Evolutionary conservation across 2,797 vertebrate species (phyloP), one percentile per base, ranked within the genome.

Genomic region (Helarctos malayanus): DNA sequence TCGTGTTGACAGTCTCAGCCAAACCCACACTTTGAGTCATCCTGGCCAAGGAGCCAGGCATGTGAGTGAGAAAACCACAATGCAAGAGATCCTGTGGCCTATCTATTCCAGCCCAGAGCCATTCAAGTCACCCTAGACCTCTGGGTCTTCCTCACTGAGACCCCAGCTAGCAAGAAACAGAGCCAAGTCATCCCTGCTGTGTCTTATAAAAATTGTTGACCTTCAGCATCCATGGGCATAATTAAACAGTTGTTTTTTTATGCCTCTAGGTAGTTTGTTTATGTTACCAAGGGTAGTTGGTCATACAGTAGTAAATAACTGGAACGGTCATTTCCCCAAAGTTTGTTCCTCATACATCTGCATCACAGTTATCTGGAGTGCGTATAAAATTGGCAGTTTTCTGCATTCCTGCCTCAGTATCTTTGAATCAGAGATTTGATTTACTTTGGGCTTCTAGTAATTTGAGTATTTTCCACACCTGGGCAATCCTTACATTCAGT

Each of bases 381-480:
- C 47, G 27, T 68, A 12, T 27, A 92, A 21, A 88, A 97, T 92
- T 12, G 25, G 6, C 41, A 95, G 25, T 32, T 73, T 89, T 95
- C 84, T 87, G 27, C 45, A 71, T 61, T 63, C 81, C 19, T 2
- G 88, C 54, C 49, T 88, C 78, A 41, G 82, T 41, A 85, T n/a
- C 91, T 81, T 95, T 52, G 25, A 80, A 59, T n/a, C 47, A 91
- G 71, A 9, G 69, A 91, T 80, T 52, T 86, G 45, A 95, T 54
- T 80, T 71, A 56, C 8, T 92, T 65, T 71, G 16, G 27, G 59
- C 29, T 88, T 95, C 54, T n/a, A 91, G 57, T 45, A 82, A 54
- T 88, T 38, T 92, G 25, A 76, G n/a, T 76, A 75, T 88, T 90
- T 88, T 82, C 59, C 47, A 96, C 1, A 81, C 21, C 3, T 76